Base-by-base conservation (phyloP, 2,797 vertebrate species). In the Rhadinocentrus ornatus region DNA sequence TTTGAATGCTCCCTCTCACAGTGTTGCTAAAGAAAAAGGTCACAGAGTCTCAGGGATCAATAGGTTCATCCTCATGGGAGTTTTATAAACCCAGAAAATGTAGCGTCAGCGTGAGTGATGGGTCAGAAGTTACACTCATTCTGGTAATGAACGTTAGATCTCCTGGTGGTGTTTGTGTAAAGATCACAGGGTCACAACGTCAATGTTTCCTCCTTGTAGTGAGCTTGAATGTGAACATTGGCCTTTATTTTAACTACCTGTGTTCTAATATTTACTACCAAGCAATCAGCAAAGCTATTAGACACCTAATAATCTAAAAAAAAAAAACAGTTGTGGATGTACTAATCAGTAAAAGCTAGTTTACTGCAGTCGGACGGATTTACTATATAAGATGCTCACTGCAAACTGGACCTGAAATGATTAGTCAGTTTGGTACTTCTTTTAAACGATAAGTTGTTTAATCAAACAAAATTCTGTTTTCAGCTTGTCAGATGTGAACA, bases 11-110 rank as follows among this genome's bases (percentile, higher is more conserved):
- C 11, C 62, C 1, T 67, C 52, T 41, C 32, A 27, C 44, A 11
- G 15, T 11, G 62, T 6, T 10, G 29, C 53, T 41, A 10, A 64
- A 63, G 58, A 6, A 66, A 58, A 57, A 74, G 41, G 83, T 73
- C 67, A 57, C 20, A 0, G n/a, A 60, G 72, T 81, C 53, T 7
- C 73, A 7, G 10, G 9, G 61, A 77, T 84, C 80, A 62, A 85
- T 83, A 39, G 3, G 4, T 60, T 59, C 27, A 16, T 0, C 0
- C 44, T n/a, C 41, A 10, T 15, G 53, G n/a, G 75, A 44, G 16
- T 75, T 69, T 73, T 20, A 75, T 68, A 66, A 66, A 69, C 58
- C 58, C 57, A 41, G 62, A 52, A 61, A 61, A 57, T 20, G 39
- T 13, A 60, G 46, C 44, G 12, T n/a, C 48, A 12, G 41, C 50